Evolutionary conservation across 2,113 vertebrate species (phyloP).

Genomic region (Dunckerocampus dactyliophorus): DNA sequence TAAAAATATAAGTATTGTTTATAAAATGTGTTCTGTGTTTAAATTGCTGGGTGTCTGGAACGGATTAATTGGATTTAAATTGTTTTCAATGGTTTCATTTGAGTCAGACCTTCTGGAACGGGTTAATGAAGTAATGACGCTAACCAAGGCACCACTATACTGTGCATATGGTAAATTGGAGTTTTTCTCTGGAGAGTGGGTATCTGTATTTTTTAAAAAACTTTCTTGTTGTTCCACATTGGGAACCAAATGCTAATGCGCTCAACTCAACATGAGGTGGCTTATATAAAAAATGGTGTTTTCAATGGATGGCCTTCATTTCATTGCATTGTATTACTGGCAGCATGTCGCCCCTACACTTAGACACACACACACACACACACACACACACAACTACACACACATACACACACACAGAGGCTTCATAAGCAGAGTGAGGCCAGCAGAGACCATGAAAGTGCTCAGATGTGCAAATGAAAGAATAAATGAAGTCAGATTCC

Average conservation of each 20-base stretch:
- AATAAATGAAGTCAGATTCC: slow-evolving; percentile 49
- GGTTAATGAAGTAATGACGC: too few species aligned
- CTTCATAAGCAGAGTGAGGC: slow-evolving; percentile 20
- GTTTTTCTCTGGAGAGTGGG: too few species aligned
- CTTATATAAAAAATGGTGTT: neutral
- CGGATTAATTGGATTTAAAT: too few species aligned
- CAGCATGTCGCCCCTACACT: neutral
- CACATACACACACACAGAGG: slow-evolving; percentile 17
- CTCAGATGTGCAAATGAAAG: slow-evolving; percentile 68
- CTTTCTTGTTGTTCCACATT: too few species aligned
- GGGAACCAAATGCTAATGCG: neutral
- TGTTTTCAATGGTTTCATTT: too few species aligned
- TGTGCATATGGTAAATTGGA: too few species aligned
- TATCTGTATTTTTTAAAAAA: too few species aligned
- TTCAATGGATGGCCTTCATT: neutral
- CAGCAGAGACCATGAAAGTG: slow-evolving; percentile 37
- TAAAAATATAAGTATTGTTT: too few species aligned
- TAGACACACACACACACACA: slow-evolving; percentile 25
- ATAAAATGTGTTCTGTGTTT: too few species aligned
- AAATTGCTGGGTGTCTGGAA: too few species aligned
- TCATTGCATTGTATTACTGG: slow-evolving; percentile 4
- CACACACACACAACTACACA: neutral
- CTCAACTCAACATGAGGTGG: neutral
- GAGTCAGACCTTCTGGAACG: too few species aligned
- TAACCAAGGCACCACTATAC: too few species aligned